phyloP scores from a whole-genome alignment of 2,797 vertebrate species.

The Malacoraja senta region DNA sequence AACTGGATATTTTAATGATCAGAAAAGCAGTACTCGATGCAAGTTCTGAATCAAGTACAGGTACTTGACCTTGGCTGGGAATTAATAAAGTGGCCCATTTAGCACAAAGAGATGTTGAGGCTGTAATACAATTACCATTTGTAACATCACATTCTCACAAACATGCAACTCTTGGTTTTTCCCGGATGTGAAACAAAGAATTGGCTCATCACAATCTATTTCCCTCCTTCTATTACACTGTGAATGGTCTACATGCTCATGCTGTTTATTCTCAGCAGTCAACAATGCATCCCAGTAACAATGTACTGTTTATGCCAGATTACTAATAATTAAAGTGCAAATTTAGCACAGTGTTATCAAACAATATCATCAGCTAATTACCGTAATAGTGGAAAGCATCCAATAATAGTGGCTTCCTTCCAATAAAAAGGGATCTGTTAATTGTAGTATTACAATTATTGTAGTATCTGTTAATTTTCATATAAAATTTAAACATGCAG shows the following conservation, averaged over 20 bases:
- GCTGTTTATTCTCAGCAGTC: not conserved
- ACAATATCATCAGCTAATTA: slow-evolving; percentile 22
- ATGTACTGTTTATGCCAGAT: not conserved
- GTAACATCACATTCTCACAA: not conserved
- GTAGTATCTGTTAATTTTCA: not conserved
- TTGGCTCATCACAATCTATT: not conserved
- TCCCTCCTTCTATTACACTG: not conserved
- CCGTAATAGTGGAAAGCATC: not conserved
- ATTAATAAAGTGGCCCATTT: not conserved
- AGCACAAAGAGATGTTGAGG: not conserved
- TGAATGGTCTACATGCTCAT: not conserved
- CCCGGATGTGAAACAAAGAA: not conserved
- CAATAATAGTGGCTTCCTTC: not conserved
- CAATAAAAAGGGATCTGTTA: not conserved
- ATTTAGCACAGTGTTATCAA: slow-evolving; percentile 9
- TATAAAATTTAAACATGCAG: not conserved
- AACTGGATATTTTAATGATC: not conserved
- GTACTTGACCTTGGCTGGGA: not conserved
- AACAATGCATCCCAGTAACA: slow-evolving; percentile 14
- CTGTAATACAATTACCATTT: not conserved
- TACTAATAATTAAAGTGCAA: slow-evolving; percentile 10
- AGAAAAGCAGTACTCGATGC: not conserved
- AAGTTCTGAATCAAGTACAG: not conserved
- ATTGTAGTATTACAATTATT: not conserved
- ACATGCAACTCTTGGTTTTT: not conserved